Evolutionary conservation across 2,797 vertebrate genomes (phyloP), one percentile per base, ranked within the genome.

Genomic region (Phataginus tricuspis): DNA sequence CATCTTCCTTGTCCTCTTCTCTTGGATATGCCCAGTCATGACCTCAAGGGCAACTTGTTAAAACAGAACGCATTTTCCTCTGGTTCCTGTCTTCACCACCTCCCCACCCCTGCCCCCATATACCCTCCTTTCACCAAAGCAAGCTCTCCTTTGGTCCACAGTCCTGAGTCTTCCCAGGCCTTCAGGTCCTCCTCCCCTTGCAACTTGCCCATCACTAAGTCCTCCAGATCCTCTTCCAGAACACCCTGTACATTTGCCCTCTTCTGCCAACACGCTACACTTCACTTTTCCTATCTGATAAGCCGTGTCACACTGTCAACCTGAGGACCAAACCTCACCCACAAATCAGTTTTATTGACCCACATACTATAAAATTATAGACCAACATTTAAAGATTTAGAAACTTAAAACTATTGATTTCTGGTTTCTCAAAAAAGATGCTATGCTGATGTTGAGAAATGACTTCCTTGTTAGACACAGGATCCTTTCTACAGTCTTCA

Each of bases 91-190:
- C 31, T 45, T 45, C 18, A 27, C 9, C 12, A 7, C 10, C 10
- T 4, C 6, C n/a, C 27, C 1, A 0, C 15, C 10, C 4, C 4
- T 29, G 45, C 11, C 9, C 1, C 14, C n/a, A 25, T 27, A 0
- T 7, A 16, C 64, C 14, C 23, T n/a, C 49, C 2, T 68, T 57
- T 42, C 45, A 72, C 34, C 34, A 72, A 49, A 79, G 57, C 68
- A 74, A 59, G 45, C 12, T 51, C 64, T 63, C 39, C 34, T n/a
- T 66, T 77, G 21, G 18, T 77, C 68, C 68, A 79, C 74, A 72
- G 15, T 45, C n/a, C 29, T 5, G 15, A 21, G 42, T 71, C 39
- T 53, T 80, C 61, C 75, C 21, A 16, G 59, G 45, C 11, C n/a
- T 57, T 82, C 66, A 42, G 74, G 45, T 19, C 15, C 19, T 63